phyloP scores from a whole-genome alignment of 1,140 invertebrate genomes.

The Aethina tumida region DNA sequence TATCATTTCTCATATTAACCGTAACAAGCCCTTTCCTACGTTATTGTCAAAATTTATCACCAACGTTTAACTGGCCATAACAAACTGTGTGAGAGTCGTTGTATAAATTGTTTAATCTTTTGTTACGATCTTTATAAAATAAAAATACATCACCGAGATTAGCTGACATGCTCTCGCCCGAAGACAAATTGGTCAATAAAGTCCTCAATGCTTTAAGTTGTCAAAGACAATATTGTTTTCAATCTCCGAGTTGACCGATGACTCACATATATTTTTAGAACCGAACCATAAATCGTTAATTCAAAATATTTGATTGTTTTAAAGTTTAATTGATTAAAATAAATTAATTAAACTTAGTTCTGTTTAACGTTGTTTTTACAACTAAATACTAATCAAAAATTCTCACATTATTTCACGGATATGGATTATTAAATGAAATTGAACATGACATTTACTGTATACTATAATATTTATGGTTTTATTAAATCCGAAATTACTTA shows the following conservation, averaged over 20 bases:
- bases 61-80: not conserved
- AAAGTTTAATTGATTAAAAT: too few species aligned
- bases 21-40: constrained; percentile 5
- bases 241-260: constrained; percentile 11
- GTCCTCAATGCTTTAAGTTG: constrained; percentile 13
- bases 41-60: constrained; percentile 1
- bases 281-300: too few species aligned
- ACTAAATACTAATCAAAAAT: too few species aligned
- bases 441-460: too few species aligned
- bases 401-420: too few species aligned
- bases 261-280: too few species aligned
- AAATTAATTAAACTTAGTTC: too few species aligned
- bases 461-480: too few species aligned
- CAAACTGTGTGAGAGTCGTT: not conserved
- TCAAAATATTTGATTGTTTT: too few species aligned
- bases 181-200: constrained; percentile 14
- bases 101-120: constrained; percentile 4
- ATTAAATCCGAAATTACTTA: too few species aligned
- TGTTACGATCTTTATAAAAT: not conserved
- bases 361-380: too few species aligned
- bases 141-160: constrained; percentile 7
- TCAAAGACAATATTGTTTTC: constrained; percentile 8
- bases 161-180: constrained; percentile 3
- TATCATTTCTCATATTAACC: constrained; percentile 11
- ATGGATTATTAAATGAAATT: too few species aligned